Evolutionary conservation across 1,140 invertebrate genomes (phyloP).

Genomic region (Hycleus cichorii): DNA sequence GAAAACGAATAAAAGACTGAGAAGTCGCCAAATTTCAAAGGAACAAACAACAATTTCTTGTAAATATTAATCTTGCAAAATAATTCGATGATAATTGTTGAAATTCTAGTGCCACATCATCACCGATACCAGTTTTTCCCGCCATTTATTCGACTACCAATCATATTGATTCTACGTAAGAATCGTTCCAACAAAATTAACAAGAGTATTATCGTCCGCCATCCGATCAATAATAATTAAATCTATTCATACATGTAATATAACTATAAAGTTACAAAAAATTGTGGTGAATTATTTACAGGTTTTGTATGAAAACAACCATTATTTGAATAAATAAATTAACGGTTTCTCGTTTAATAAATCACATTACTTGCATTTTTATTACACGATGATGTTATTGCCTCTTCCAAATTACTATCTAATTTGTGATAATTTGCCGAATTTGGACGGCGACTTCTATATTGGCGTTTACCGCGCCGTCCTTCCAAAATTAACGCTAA

Average conservation of each 20-base stretch:
- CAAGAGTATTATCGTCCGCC: neutral
- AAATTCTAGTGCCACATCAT: too few relatives aligned
- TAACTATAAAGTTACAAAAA: neutral
- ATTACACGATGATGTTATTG: conserved; percentile 48
- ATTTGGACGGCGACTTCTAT: conserved; percentile 47
- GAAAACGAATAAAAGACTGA: conserved; percentile 15
- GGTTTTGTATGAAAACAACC: neutral
- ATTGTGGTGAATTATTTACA: conserved; percentile 13
- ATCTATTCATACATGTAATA: neutral
- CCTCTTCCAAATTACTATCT: conserved; percentile 56
- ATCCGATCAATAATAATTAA: neutral
- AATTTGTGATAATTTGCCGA: conserved; percentile 54
- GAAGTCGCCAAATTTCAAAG: neutral
- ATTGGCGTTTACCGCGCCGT: conserved; percentile 41
- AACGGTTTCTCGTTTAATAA: conserved; percentile 24
- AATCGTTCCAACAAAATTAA: too few relatives aligned
- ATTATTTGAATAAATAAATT: conserved; percentile 1
- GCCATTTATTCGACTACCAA: neutral
- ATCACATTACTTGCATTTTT: conserved; percentile 38
- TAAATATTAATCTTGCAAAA: too few relatives aligned
- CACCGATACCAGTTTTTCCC: neutral
- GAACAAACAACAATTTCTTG: neutral
- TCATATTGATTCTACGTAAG: neutral
- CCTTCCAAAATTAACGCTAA: conserved; percentile 53
- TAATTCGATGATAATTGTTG: too few relatives aligned